Percentiles rank a stretch among this genome's conserved stretches.
phyloP scores from a whole-genome alignment of 2,113 vertebrate genomes.

The Clupea harengus region DNA sequence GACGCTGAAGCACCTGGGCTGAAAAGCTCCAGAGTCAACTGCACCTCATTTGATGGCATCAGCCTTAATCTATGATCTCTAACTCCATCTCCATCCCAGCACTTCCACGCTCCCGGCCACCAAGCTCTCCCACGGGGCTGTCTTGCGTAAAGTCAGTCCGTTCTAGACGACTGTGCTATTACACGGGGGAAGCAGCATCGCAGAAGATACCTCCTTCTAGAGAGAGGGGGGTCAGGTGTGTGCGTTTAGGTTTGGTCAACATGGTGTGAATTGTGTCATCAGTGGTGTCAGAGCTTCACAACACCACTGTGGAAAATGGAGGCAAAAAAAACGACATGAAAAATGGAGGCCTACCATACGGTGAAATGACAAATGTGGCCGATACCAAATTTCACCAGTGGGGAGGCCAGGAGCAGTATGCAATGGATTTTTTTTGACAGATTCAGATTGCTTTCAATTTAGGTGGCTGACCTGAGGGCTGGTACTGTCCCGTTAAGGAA shows the following conservation, averaged over 20 bases:
- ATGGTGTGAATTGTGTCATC: background rate
- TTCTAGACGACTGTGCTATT: background rate
- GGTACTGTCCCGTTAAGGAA: background rate
- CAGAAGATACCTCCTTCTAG: background rate
- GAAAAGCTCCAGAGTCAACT: conserved; percentile 21
- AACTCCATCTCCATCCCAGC: conserved; percentile 26
- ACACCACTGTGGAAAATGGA: background rate
- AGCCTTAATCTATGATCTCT: conserved; percentile 24
- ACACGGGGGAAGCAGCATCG: background rate
- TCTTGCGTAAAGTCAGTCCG: background rate
- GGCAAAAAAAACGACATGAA: background rate
- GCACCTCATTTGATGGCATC: conserved; percentile 32
- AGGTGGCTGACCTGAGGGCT: background rate
- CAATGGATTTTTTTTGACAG: background rate
- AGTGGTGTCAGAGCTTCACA: background rate
- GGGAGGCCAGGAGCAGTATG: background rate
- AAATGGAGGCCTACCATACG: background rate
- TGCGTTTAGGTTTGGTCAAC: background rate
- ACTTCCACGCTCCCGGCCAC: background rate
- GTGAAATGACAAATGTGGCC: background rate
- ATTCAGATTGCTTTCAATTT: background rate
- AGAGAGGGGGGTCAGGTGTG: no score
- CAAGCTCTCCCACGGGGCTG: conserved; percentile 10
- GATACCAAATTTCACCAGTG: background rate
- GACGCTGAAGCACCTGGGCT: conserved; percentile 8